These are phyloP conservation scores for Megalops atlanticus DNA, from an alignment of 2,113 vertebrate genomes.

Conservation along the genomic window DNA sequence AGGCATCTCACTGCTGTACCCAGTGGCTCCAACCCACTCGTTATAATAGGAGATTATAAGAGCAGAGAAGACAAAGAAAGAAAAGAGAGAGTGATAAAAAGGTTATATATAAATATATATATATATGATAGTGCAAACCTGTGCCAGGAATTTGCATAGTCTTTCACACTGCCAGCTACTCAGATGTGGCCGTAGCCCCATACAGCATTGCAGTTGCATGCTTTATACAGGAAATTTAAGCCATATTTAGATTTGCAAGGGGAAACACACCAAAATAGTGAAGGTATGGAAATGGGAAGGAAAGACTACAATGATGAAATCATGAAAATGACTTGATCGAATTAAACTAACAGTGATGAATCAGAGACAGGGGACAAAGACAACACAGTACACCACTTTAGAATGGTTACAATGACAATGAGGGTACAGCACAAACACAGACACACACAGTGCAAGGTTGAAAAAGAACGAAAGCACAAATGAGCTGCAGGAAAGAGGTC, in stretches of 20 bases:
- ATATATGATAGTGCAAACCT: not conserved
- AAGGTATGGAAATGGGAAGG: no score
- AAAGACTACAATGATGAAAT: no score
- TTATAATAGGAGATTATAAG: not conserved
- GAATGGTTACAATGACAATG: no score
- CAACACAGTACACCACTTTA: no score
- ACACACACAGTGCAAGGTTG: no score
- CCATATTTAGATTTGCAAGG: not conserved
- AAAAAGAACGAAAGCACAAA: not conserved
- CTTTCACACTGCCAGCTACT: no score
- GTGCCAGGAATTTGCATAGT: not conserved
- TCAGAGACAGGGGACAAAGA: no score
- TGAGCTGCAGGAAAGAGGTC: not conserved
- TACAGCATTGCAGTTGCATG: not conserved
- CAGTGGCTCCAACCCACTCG: slow-evolving; percentile 13
- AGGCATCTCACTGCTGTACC: not conserved
- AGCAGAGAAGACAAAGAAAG: not conserved
- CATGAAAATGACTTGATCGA: no score
- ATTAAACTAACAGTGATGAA: not conserved
- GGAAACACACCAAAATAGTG: not conserved
- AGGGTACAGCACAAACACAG: no score
- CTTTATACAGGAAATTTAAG: not conserved
- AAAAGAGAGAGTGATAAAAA: not conserved
- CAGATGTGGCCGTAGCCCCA: no score
- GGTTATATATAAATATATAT: no score